Evolutionary conservation across 1,140 invertebrate genomes (phyloP).

Genomic region (Heliconius himera): DNA sequence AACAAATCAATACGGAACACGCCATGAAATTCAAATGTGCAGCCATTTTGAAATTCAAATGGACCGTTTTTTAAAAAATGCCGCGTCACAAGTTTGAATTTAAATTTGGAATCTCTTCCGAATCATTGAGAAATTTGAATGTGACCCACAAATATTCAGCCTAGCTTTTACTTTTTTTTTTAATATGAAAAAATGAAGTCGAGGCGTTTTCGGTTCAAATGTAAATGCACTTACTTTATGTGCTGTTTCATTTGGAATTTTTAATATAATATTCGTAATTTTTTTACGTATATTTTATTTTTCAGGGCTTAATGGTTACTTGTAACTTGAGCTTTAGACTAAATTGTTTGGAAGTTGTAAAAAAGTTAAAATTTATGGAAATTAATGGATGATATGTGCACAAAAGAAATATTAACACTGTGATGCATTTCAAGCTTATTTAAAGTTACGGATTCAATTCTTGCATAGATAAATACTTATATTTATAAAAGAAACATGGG

Average conservation of each 20-base stretch:
- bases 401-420: neutral
- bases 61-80: slow-evolving; percentile 45
- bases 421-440: neutral
- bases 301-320: slow-evolving; percentile 3
- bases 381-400: neutral
- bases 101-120: slow-evolving; percentile 60
- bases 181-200: slow-evolving; percentile 10
- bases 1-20: slow-evolving; percentile 18
- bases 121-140: slow-evolving; percentile 35
- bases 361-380: neutral
- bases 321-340: neutral
- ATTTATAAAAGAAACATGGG: no score
- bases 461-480: no score
- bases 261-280: slow-evolving; percentile 7
- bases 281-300: slow-evolving; percentile 1
- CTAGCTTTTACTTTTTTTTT: slow-evolving; percentile 25
- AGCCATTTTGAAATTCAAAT: slow-evolving; percentile 57
- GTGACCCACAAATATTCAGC: slow-evolving; percentile 30
- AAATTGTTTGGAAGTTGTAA: slow-evolving; percentile 1
- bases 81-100: slow-evolving; percentile 57
- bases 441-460: no score
- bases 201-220: slow-evolving; percentile 11
- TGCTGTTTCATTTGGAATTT: slow-evolving; percentile 5
- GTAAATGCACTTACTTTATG: slow-evolving; percentile 18
- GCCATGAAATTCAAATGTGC: slow-evolving; percentile 38